phyloP scores from a whole-genome alignment of 1,140 invertebrate species.

The Coelopa frigida region DNA sequence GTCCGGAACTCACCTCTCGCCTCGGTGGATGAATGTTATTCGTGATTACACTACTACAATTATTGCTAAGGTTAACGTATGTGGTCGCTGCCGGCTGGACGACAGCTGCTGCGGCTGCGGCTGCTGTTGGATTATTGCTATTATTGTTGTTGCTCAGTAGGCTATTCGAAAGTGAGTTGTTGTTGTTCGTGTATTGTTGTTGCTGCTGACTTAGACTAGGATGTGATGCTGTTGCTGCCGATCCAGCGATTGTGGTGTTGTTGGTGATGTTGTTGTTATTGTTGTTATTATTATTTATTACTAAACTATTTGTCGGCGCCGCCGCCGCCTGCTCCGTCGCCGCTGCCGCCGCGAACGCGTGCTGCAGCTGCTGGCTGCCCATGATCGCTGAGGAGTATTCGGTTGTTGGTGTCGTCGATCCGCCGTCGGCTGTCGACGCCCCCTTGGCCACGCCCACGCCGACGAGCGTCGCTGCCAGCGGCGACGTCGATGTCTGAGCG shows the following conservation, averaged over 20 bases:
- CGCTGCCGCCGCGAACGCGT: constrained; percentile 29
- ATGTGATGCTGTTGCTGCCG: constrained; percentile 41
- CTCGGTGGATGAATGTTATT: constrained; percentile 44
- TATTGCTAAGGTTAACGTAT: constrained; percentile 25
- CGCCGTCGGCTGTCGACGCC: constrained; percentile 13
- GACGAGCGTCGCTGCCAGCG: constrained; percentile 16
- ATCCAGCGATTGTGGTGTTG: constrained; percentile 33
- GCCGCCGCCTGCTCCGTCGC: constrained; percentile 14
- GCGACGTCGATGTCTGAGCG: constrained; percentile 38
- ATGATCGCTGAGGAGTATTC: constrained; percentile 40
- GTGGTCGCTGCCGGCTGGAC: constrained; percentile 3
- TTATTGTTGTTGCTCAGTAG: constrained; percentile 43
- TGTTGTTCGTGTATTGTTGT: constrained; percentile 14
- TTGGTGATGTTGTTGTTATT: constrained; percentile 20
- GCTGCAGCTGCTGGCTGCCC: constrained; percentile 32
- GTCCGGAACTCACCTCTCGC: constrained; percentile 33
- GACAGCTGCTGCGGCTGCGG: constrained; percentile 1
- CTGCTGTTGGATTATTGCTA: constrained; percentile 31
- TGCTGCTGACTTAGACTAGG: neutral
- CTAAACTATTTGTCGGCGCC: constrained; percentile 10
- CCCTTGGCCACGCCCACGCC: neutral
- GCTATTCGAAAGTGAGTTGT: constrained; percentile 17
- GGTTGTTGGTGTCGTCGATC: constrained; percentile 35
- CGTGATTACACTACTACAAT: constrained; percentile 44
- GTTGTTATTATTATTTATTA: constrained; percentile 10